Evolutionary conservation across 1,140 invertebrate species (phyloP).

Genomic region (Drosophila equinoxialis): DNA sequence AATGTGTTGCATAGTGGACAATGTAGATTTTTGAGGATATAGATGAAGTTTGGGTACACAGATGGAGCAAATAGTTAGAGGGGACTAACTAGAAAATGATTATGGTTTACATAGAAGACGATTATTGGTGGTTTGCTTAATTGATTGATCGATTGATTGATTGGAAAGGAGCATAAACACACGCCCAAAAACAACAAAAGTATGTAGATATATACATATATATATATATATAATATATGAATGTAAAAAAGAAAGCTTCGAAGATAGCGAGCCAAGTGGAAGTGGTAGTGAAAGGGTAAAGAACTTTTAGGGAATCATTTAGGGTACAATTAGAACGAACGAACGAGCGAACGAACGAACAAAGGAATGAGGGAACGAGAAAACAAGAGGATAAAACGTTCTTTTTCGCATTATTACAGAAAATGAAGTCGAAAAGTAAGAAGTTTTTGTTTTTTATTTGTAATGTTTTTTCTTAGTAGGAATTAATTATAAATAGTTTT

Average conservation of each 20-base stretch:
- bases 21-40: neutral
- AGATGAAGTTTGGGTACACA: neutral
- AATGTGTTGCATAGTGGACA: neutral
- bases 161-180: no score
- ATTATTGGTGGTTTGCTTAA: no score
- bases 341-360: neutral
- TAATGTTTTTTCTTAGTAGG: neutral
- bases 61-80: no score
- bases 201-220: neutral
- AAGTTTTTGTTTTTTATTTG: neutral
- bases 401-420: constrained; percentile 10
- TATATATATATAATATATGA: no score
- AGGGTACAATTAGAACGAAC: constrained; percentile 1
- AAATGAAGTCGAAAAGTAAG: constrained; percentile 1
- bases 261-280: neutral
- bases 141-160: no score
- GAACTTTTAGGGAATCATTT: neutral
- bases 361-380: neutral
- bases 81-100: no score
- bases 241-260: neutral
- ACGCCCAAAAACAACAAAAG: neutral
- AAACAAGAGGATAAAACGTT: neutral
- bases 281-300: neutral
- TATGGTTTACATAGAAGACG: neutral
- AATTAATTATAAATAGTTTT: neutral